Evolutionary conservation across 2,888 invertebrate species (phyloP).

Genomic region (Cetonia aurata): DNA sequence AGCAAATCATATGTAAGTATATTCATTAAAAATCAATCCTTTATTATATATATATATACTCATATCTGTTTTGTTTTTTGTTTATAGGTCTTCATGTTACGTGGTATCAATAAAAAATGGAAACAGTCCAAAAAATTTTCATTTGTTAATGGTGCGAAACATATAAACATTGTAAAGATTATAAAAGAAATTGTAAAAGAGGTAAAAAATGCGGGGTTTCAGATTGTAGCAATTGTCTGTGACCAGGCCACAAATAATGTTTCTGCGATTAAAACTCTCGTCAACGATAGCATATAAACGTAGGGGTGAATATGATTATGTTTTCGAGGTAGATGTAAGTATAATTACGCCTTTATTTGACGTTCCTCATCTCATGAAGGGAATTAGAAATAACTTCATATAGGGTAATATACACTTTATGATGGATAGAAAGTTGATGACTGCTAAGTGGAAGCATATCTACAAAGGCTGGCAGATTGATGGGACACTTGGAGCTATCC

Average conservation of each 20-base stretch:
- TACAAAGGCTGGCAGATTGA: neutral
- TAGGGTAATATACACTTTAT: neutral
- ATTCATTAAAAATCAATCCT: too few relatives aligned
- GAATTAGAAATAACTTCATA: constrained; percentile 23
- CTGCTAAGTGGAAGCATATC: constrained; percentile 6
- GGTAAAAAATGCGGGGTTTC: constrained; percentile 36
- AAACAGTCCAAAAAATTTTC: constrained; percentile 38
- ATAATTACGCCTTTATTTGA: constrained; percentile 29
- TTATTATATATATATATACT: too few relatives aligned
- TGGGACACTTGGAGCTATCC: neutral
- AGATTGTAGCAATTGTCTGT: constrained; percentile 46
- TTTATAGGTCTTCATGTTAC: constrained; percentile 28
- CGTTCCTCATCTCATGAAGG: constrained; percentile 32
- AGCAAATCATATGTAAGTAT: neutral
- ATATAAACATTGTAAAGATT: neutral
- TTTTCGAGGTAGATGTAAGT: constrained; percentile 17
- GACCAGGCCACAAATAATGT: constrained; percentile 46
- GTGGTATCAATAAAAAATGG: constrained; percentile 31
- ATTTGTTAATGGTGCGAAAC: constrained; percentile 35
- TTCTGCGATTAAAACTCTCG: constrained; percentile 20
- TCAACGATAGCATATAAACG: neutral
- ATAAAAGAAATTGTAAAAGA: constrained; percentile 28
- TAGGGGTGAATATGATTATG: neutral
- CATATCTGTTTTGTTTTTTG: too few relatives aligned
- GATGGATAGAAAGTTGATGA: neutral